Conservation (phyloP, 2,888 invertebrate genomes). For the Ormyrus thymus region DNA sequence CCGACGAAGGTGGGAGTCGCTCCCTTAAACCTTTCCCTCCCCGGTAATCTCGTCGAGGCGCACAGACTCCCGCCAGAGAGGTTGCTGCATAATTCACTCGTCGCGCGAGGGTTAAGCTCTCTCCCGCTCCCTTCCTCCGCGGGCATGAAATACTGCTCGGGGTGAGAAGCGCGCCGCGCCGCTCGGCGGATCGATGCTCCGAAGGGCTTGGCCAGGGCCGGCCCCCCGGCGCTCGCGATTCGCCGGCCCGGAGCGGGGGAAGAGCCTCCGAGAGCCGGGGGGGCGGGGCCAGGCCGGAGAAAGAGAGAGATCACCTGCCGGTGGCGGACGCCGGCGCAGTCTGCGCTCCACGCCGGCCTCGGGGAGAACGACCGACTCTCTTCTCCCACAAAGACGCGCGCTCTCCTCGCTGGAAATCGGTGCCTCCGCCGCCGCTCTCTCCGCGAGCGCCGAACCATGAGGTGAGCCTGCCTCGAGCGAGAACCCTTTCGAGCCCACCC, state of each 20-base stretch:
- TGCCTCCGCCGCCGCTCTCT: background rate
- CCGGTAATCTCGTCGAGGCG: background rate
- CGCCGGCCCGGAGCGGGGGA: slow-evolving; percentile 25
- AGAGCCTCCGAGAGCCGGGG: slow-evolving; percentile 22
- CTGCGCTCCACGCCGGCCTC: slow-evolving; percentile 47
- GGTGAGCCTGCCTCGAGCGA: background rate
- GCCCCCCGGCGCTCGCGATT: slow-evolving; percentile 24
- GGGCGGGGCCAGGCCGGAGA: slow-evolving; percentile 29
- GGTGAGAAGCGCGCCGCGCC: background rate
- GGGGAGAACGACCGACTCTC: slow-evolving; percentile 29
- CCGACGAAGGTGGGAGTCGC: no score
- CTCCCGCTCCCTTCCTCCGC: background rate
- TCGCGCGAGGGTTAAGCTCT: slow-evolving; percentile 55
- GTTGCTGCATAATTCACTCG: slow-evolving; percentile 66
- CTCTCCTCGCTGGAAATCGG: slow-evolving; percentile 17
- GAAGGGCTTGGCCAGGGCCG: slow-evolving; percentile 38
- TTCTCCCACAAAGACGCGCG: background rate
- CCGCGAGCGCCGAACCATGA: background rate
- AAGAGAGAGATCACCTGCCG: slow-evolving; percentile 45
- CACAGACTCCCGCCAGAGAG: slow-evolving; percentile 22
- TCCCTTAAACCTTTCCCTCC: background rate
- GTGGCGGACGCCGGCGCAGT: slow-evolving; percentile 38
- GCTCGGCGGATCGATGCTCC: slow-evolving; percentile 44
- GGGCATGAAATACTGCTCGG: slow-evolving; percentile 23
- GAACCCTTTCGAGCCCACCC: no score